These are phyloP conservation scores for Smutsia temminckii DNA, from an alignment of 2,797 vertebrate species.

Conservation along the genomic window DNA sequence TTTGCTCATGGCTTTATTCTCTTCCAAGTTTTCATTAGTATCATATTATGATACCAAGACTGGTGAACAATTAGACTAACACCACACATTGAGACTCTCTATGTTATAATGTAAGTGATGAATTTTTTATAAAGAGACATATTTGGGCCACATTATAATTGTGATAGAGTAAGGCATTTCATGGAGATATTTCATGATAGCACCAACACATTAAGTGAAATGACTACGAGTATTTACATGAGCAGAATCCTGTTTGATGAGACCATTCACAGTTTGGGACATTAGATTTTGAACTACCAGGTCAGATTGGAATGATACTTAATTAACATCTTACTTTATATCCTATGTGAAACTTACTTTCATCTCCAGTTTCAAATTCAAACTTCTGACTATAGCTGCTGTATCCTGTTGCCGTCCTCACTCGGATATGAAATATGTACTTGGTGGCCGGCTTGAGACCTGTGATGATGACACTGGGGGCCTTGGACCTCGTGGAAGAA, in stretches of 20 bases:
- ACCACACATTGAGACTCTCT: background rate
- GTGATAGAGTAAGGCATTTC: background rate
- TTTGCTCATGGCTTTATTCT: background rate
- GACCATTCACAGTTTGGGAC: background rate
- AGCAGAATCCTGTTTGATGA: background rate
- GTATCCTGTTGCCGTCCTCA: conserved; percentile 92
- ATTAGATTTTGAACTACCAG: conserved; percentile 31
- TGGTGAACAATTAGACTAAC: background rate
- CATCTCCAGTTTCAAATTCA: conserved; percentile 96
- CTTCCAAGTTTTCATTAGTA: conserved; percentile 40
- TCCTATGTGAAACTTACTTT: conserved; percentile 89
- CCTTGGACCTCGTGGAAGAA: conserved; percentile 95
- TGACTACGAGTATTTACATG: background rate
- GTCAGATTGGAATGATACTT: background rate
- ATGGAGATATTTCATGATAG: background rate
- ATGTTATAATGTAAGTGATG: background rate
- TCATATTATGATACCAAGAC: background rate
- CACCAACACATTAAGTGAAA: background rate
- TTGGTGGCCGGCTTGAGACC: conserved; percentile 94
- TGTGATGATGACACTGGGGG: conserved; percentile 95
- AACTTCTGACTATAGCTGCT: conserved; percentile 95
- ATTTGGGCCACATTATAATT: background rate
- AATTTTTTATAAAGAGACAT: background rate
- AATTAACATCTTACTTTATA: conserved; percentile 12
- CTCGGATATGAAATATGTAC: conserved; percentile 95